Evolutionary conservation across 2,888 invertebrate species (phyloP).

Genomic region (Agrotis exclamationis): DNA sequence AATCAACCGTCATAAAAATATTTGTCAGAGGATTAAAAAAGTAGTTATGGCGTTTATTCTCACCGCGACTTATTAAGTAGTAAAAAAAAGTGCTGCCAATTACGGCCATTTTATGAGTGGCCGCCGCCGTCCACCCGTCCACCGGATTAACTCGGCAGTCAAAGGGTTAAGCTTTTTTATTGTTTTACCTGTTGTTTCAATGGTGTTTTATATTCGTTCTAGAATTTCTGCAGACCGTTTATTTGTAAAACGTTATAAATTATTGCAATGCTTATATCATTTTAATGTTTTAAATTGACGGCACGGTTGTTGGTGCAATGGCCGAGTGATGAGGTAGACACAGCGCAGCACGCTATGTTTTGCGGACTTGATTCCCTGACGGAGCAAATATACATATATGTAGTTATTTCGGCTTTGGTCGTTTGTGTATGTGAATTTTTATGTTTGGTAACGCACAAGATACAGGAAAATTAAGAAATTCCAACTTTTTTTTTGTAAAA

Average conservation of each 20-base stretch:
- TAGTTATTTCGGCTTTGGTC: too few species aligned
- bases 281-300: too few species aligned
- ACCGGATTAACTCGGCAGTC: slow-evolving; percentile 28
- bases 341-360: too few species aligned
- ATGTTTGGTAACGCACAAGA: too few species aligned
- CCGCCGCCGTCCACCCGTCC: background rate
- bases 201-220: slow-evolving; percentile 3
- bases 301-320: too few species aligned
- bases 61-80: slow-evolving; percentile 26
- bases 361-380: too few species aligned
- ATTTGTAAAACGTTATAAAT: background rate
- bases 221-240: background rate
- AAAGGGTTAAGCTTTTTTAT: slow-evolving; percentile 31
- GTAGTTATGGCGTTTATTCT: slow-evolving; percentile 25
- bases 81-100: slow-evolving; percentile 24
- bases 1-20: slow-evolving; percentile 39
- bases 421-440: too few species aligned
- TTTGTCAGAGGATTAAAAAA: slow-evolving; percentile 32
- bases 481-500: too few species aligned
- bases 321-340: too few species aligned
- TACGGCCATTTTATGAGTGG: slow-evolving; percentile 34
- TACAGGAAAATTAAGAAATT: too few species aligned
- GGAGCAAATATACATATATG: too few species aligned
- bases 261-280: too few species aligned
- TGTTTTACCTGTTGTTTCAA: slow-evolving; percentile 31